These are phyloP conservation scores for Pelusios castaneus DNA, from an alignment of 2,113 vertebrate species.

Conservation along the genomic window DNA sequence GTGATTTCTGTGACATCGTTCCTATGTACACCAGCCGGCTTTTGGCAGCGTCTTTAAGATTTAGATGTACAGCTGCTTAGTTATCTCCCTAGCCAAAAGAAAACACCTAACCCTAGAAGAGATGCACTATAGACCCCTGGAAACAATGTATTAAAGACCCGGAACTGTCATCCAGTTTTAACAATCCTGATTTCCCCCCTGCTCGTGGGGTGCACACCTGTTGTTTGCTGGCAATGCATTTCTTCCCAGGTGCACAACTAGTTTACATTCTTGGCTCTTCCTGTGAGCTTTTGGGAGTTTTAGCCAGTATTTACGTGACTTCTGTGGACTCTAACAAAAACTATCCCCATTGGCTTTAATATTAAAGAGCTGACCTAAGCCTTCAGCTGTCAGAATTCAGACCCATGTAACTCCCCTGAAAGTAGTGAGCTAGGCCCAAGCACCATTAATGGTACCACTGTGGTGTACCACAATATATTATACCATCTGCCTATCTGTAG, in stretches of 20 bases:
- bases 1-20: background rate
- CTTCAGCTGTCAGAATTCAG: background rate
- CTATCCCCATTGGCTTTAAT: background rate
- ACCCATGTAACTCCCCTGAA: background rate
- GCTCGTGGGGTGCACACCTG: constrained; percentile 26
- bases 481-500: background rate
- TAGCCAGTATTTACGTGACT: accelerated
- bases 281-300: constrained; percentile 36
- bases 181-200: accelerated
- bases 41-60: background rate
- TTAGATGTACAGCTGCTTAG: constrained; percentile 46
- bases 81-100: background rate
- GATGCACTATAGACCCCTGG: background rate
- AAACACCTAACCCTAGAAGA: constrained; percentile 24
- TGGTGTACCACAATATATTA: background rate
- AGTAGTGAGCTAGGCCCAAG: background rate
- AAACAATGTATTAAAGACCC: constrained; percentile 16
- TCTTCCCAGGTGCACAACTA: background rate
- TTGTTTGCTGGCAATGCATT: constrained; percentile 3
- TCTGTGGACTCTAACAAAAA: background rate
- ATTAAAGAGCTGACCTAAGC: background rate
- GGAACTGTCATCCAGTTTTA: background rate
- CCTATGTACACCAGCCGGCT: background rate
- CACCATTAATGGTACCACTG: background rate
- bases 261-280: constrained; percentile 27